These are phyloP conservation scores for Synergus umbraculus DNA, from an alignment of 2,888 invertebrate genomes.

Conservation along the genomic window DNA sequence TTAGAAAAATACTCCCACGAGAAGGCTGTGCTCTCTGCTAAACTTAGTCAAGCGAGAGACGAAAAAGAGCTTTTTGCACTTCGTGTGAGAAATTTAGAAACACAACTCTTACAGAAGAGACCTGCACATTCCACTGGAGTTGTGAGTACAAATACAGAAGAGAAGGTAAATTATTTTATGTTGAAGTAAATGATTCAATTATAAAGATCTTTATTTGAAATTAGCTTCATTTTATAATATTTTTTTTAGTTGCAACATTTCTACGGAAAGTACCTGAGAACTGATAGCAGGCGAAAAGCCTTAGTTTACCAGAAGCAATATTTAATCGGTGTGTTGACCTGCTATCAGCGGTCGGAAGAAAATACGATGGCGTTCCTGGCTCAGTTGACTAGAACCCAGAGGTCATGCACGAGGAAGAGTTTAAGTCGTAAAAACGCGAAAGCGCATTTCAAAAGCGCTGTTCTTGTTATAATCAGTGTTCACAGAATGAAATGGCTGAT, in stretches of 20 bases:
- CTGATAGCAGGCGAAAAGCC: conserved; percentile 92
- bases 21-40: conserved; percentile 65
- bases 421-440: conserved; percentile 61
- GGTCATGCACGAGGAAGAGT: conserved; percentile 57
- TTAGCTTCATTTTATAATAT: not conserved
- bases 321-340: conserved; percentile 84
- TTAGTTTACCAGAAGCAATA: conserved; percentile 95
- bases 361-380: conserved; percentile 77
- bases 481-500: conserved; percentile 84
- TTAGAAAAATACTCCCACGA: conserved; percentile 63
- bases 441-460: conserved; percentile 79
- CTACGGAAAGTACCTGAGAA: conserved; percentile 85
- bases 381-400: conserved; percentile 74
- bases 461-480: conserved; percentile 80
- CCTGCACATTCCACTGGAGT: conserved; percentile 24
- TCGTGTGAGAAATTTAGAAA: conserved; percentile 62
- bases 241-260: conserved; percentile 79
- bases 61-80: conserved; percentile 64
- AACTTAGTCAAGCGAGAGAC: conserved; percentile 63
- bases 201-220: not conserved
- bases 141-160: conserved; percentile 67
- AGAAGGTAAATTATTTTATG: conserved; percentile 60
- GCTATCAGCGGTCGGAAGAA: conserved; percentile 79
- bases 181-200: not conserved
- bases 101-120: conserved; percentile 54